Evolutionary conservation across 2,113 vertebrate species (phyloP), one percentile per base, ranked within the genome.

Genomic region (Lophotis ruficrista): DNA sequence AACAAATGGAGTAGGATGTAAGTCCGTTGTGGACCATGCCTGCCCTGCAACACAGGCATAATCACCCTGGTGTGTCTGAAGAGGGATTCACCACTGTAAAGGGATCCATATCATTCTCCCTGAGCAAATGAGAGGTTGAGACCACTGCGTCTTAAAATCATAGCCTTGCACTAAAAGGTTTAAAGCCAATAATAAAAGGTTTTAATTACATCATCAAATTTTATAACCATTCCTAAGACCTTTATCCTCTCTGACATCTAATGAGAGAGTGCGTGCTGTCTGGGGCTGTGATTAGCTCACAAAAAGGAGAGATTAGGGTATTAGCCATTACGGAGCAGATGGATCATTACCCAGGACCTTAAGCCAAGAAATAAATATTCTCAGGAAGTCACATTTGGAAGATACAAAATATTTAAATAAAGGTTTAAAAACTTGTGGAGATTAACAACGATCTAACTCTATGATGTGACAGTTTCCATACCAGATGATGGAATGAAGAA

Each of bases 241-340:
- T 94, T 96, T 93, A 97, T 96, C 93, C 86, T 91, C 88, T 94
- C 89, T 85, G 75, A 82, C 92, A 88, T 68, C 89, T 93, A 92
- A 92, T 86, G 82, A 91, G 75, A 77, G 71, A 83, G 76, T 91
- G 45, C 76, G 38, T 51, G 68, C 78, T 93, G 91, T 96, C 96
- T 97, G 93, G 85, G 82, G 73, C 57, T 61, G 21, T 60, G 81
- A 97, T 97, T 92, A 97, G 87, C 92, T 96, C 80, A 94, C 77
- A 90, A 83, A 96, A 94, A 61, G 91, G 73, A 60, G 86, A 93
- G 87, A 96, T 97, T 97, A 98, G 84, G 60, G 93, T 78, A 72
- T 96, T 95, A 97, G 92, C 94, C 96, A 96, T 97, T 97, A 96
- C 96, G 90, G 90, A 97, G 89, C 96, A 98, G 97, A 96, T 97